Conservation (phyloP, 2,888 invertebrate genomes). For the Priocnemis perturbator region DNA sequence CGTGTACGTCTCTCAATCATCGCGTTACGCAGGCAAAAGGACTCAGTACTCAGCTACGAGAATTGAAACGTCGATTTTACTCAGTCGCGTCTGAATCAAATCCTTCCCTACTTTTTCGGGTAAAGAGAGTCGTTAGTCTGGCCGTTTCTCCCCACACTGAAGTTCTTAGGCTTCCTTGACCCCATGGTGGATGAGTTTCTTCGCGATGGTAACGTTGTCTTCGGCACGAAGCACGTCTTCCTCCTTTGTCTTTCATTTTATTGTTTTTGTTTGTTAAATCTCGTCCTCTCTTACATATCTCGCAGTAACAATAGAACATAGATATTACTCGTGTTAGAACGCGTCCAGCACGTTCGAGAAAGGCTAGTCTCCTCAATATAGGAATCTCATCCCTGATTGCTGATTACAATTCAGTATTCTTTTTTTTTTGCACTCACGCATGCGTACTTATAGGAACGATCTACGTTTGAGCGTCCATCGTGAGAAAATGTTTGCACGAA, state of each 20-base stretch:
- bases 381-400: neutral
- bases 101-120: no score
- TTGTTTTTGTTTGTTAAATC: no score
- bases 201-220: neutral
- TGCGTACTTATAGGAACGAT: slow-evolving; percentile 7
- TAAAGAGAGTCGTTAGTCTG: no score
- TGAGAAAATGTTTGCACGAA: neutral
- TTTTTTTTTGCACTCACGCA: slow-evolving; percentile 6
- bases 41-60: no score
- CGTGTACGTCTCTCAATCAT: no score
- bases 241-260: slow-evolving; percentile 19
- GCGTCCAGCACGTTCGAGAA: slow-evolving; percentile 58
- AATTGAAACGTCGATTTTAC: no score
- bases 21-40: no score
- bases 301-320: slow-evolving; percentile 23
- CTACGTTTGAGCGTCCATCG: slow-evolving; percentile 18
- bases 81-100: no score
- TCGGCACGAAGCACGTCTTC: neutral
- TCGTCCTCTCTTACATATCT: slow-evolving; percentile 15
- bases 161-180: no score
- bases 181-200: neutral
- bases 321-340: slow-evolving; percentile 38
- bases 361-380: slow-evolving; percentile 13
- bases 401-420: no score
- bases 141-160: no score